Conservation (phyloP, 2,888 invertebrate species). For the Aspidiotus destructor region DNA sequence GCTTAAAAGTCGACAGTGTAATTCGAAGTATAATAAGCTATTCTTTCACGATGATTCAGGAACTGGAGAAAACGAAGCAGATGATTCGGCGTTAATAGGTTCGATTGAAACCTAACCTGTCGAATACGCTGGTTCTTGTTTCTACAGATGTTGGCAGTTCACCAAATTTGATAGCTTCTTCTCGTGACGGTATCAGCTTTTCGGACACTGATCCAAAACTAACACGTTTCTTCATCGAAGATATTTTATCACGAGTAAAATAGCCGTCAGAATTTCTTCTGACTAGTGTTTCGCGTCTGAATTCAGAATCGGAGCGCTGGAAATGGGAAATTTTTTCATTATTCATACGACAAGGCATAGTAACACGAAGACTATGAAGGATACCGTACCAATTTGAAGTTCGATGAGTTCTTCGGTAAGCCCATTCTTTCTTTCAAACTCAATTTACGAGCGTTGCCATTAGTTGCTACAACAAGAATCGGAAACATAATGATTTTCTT, state of each 20-base stretch:
- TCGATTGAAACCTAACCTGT: conserved; percentile 29
- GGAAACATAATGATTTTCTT: not conserved
- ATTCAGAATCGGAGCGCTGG: conserved; percentile 6
- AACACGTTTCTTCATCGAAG: conserved; percentile 19
- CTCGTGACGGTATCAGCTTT: conserved; percentile 29
- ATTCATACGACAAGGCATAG: not conserved
- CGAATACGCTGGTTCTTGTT: conserved; percentile 25
- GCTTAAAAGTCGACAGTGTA: too few relatives aligned
- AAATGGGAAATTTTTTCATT: not conserved
- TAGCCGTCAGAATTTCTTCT: conserved; percentile 5
- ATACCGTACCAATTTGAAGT: not conserved
- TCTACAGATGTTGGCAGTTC: conserved; percentile 8
- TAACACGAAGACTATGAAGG: not conserved
- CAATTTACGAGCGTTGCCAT: conserved; percentile 13
- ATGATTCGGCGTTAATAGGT: not conserved
- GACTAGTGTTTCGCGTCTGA: not conserved
- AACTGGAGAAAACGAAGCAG: not conserved
- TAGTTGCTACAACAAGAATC: conserved; percentile 7
- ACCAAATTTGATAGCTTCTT: conserved; percentile 27
- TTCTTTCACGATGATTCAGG: too few relatives aligned
- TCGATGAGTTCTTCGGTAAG: not conserved
- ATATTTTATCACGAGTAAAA: not conserved
- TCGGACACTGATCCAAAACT: conserved; percentile 28
- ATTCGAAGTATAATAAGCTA: too few relatives aligned
- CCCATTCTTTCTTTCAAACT: conserved; percentile 27